Evolutionary conservation across 2,888 invertebrate genomes (phyloP), one percentile per base, ranked within the genome.

Genomic region (Poecilobothrus nobilitatus): DNA sequence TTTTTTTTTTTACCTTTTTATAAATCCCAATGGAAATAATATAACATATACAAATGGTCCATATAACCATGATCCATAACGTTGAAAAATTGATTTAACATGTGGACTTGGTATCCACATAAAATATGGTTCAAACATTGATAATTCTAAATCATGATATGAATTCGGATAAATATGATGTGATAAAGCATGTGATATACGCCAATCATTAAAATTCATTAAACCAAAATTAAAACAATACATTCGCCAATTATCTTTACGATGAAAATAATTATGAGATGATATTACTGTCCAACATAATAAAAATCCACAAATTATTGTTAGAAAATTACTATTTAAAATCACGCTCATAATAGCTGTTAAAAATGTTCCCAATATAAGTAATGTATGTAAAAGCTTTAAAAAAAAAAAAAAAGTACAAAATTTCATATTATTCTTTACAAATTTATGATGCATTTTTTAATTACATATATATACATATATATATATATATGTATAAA

Each of bases 151-250:
- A 79, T 93, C 93, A 79, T 88, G 85, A 5, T 89, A 80, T 0
- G 92, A 90, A 76, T 94, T 93, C 0, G 92, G 87, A 76, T 87
- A 91, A 10, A 89, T 81, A 76, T 94, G 93, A 78, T 93, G 93
- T 53, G 91, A 91, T 63, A 93, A 77, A 0, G 84, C 88, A 75
- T 93, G 93, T 0, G 88, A 88, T 62, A 92, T 86, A 70, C 92
- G 84, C 86, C 91, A 92, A 71, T 90, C 87, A 74, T 87, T 85
- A 67, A 78, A 79, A 72, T 80, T 82, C 84, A 90, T 83, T 73
- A 88, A 77, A 21, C 86, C 84, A 71, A 93, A 80, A 75, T 92
- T 90, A 75, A 91, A 90, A 70, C 90, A 86, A 76, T 88, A 90
- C 89, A 91, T 91, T 69, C 91, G 86, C 85, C 89, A 91, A 77